Evolutionary conservation across 2,888 invertebrate genomes (phyloP).

Genomic region (Agrochola lychnidis): DNA sequence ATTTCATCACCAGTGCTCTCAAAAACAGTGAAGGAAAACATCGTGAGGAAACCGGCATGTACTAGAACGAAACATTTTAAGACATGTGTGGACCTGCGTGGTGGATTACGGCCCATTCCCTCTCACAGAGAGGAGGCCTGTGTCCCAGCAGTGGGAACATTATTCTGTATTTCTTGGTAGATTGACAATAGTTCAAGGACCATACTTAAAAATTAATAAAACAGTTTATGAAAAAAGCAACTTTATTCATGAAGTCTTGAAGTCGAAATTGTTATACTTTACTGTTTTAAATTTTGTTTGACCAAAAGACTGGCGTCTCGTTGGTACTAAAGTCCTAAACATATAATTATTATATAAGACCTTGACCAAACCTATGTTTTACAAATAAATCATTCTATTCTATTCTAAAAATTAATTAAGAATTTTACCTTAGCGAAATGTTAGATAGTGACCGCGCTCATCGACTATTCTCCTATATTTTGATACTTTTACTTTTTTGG

Average conservation of each 20-base stretch:
- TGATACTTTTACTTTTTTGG: not conserved
- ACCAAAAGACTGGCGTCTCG: not conserved
- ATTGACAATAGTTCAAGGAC: not conserved
- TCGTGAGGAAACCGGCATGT: no score
- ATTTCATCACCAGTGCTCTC: no score
- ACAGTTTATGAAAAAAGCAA: slow-evolving; percentile 24
- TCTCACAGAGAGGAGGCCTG: no score
- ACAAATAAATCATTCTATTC: no score
- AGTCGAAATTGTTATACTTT: slow-evolving; percentile 29
- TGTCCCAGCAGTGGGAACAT: no score
- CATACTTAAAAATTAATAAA: not conserved
- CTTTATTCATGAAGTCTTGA: slow-evolving; percentile 26
- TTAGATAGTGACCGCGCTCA: not conserved
- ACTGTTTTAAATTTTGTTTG: slow-evolving; percentile 12
- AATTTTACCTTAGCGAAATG: slow-evolving; percentile 2
- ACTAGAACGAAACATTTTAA: no score
- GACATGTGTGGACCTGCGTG: no score
- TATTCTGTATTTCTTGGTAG: no score
- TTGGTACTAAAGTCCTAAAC: not conserved
- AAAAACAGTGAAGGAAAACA: no score
- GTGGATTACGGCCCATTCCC: no score
- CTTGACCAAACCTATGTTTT: no score
- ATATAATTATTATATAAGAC: no score
- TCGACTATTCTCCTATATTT: not conserved
- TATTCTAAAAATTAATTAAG: not conserved